phyloP scores from a whole-genome alignment of 1,140 invertebrate species.

The Leptinotarsa undecemlineata region DNA sequence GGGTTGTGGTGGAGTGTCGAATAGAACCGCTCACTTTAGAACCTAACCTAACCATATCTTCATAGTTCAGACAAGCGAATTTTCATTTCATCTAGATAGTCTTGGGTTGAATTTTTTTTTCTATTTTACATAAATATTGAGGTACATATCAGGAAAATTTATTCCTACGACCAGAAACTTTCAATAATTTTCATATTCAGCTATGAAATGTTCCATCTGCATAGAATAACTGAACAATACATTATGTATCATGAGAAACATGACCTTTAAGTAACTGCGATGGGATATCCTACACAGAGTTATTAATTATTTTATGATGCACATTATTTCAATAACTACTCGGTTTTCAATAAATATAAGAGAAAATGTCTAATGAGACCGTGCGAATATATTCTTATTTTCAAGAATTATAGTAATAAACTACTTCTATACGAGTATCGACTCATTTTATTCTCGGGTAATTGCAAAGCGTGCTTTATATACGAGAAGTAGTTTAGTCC shows the following conservation, averaged over 20 bases:
- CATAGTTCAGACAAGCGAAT: too few relatives aligned
- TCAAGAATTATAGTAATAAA: neutral
- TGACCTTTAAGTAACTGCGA: neutral
- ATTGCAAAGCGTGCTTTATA: neutral
- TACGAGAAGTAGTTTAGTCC: neutral
- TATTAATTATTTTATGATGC: neutral
- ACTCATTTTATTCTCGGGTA: neutral
- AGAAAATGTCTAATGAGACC: constrained; percentile 28
- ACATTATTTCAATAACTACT: constrained; percentile 1
- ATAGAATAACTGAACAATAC: too few relatives aligned
- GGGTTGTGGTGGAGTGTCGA: too few relatives aligned
- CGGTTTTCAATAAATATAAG: constrained; percentile 7
- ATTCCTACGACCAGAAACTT: too few relatives aligned
- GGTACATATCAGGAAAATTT: too few relatives aligned
- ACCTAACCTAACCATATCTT: too few relatives aligned
- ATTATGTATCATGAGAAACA: neutral
- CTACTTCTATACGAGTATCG: neutral
- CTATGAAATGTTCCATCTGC: too few relatives aligned
- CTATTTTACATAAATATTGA: too few relatives aligned
- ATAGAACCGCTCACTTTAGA: too few relatives aligned
- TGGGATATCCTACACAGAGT: neutral
- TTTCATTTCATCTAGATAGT: too few relatives aligned
- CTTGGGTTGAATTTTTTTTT: too few relatives aligned
- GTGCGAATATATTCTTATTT: constrained; percentile 25
- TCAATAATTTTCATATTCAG: too few relatives aligned